Conservation (phyloP, 1,140 invertebrate species). For the Stratiolaelaps scimitus region DNA sequence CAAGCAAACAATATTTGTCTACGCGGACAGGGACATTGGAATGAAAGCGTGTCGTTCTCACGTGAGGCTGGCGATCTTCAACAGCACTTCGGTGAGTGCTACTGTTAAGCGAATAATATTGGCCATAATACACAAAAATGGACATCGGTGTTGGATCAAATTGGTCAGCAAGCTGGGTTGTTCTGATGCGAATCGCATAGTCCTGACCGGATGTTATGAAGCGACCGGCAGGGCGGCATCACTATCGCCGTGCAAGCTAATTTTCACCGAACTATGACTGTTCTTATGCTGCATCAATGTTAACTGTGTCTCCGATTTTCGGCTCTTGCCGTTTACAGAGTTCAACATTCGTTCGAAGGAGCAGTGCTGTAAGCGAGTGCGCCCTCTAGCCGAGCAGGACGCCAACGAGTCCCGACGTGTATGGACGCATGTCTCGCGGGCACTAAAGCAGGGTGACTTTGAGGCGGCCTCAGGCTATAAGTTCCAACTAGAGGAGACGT, state of each 20-base stretch:
- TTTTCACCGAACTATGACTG: background rate
- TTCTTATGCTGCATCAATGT: background rate
- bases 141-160: no score
- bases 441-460: slow-evolving; percentile 45
- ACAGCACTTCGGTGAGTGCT: slow-evolving; percentile 29
- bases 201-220: no score
- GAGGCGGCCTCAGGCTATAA: slow-evolving; percentile 47
- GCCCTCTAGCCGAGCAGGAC: slow-evolving; percentile 41
- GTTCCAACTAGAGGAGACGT: slow-evolving; percentile 21
- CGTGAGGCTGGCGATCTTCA: slow-evolving; percentile 6
- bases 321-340: background rate
- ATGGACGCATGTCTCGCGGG: slow-evolving; percentile 49
- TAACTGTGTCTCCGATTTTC: background rate
- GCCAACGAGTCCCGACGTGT: slow-evolving; percentile 45
- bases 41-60: slow-evolving; percentile 5
- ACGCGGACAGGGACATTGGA: slow-evolving; percentile 21
- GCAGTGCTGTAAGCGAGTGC: slow-evolving; percentile 41
- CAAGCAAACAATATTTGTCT: slow-evolving; percentile 31
- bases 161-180: no score
- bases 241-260: no score
- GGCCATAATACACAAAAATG: no score
- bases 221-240: no score
- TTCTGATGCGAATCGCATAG: no score
- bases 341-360: slow-evolving; percentile 28
- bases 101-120: background rate